Conservation (phyloP, 2,888 invertebrate species). For the Drosophila cognata region DNA sequence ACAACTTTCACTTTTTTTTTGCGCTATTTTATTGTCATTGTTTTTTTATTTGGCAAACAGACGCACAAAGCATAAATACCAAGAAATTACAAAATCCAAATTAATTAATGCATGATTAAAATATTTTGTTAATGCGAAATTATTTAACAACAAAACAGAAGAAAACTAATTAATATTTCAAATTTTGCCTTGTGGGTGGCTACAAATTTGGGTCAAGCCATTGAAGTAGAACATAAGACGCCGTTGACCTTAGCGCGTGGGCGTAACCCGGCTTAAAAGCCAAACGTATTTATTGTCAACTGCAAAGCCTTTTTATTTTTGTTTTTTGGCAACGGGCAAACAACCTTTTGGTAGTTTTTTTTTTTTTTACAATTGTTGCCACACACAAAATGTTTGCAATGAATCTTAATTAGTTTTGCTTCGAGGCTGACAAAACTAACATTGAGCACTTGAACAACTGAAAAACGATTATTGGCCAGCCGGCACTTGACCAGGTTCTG, state of each 20-base stretch:
- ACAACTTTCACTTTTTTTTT: slow-evolving; percentile 65
- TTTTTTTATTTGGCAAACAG: slow-evolving; percentile 2
- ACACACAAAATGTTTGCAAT: slow-evolving; percentile 69
- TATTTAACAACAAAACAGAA: background rate
- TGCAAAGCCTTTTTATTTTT: slow-evolving; percentile 19
- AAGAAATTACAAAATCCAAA: slow-evolving; percentile 62
- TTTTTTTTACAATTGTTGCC: slow-evolving; percentile 56
- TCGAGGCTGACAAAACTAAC: slow-evolving; percentile 66
- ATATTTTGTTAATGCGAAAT: slow-evolving; percentile 41
- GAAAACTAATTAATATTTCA: slow-evolving; percentile 22
- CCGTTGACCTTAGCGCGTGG: slow-evolving; percentile 69
- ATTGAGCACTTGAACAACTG: slow-evolving; percentile 48
- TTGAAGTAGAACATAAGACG: slow-evolving; percentile 68
- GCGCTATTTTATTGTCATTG: background rate
- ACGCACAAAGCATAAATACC: slow-evolving; percentile 46
- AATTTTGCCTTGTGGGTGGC: slow-evolving; percentile 51
- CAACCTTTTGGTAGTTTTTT: slow-evolving; percentile 36
- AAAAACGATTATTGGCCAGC: slow-evolving; percentile 23
- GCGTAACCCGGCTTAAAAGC: slow-evolving; percentile 47
- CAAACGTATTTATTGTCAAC: slow-evolving; percentile 35
- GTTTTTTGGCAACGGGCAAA: slow-evolving; percentile 45
- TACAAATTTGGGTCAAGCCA: slow-evolving; percentile 72
- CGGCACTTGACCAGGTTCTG: slow-evolving; percentile 43
- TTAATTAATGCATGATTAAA: slow-evolving; percentile 67
- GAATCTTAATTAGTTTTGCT: slow-evolving; percentile 71